Evolutionary conservation across 1,140 invertebrate genomes (phyloP), one percentile per base, ranked within the genome.

Genomic region (Drosophila subobscura): DNA sequence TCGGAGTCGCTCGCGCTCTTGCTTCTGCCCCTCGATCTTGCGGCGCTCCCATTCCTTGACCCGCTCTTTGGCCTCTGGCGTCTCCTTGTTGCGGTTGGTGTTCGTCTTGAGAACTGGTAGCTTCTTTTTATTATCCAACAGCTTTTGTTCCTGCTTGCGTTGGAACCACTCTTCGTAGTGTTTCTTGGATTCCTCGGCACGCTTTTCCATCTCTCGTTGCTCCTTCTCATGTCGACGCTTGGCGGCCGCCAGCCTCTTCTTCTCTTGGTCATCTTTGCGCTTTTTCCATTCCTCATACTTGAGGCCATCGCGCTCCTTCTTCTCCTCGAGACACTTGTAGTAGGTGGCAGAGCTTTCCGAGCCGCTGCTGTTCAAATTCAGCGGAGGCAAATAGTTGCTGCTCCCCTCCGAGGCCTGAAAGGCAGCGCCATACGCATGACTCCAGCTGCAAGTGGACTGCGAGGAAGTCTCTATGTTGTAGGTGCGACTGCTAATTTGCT

Each of bases 401-500:
- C 41, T 57, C 10, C 72, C 68, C 45, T 75, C 77, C 0, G 77
- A 47, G 0, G 29, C 49, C 44, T 85, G 44, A 7, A 84, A 22
- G 5, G 72, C 76, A 0, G 49, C 60, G n/a, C 63, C 59, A 16
- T 85, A 84, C 80, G 79, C 79, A 3, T 70, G 74, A 0, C 64
- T 59, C 81, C 81, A 86, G 49, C 83, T 86, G 37, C 77, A 81
- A 2, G 64, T 66, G 23, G 81, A 85, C 2, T 58, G 45, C n/a
- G 81, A 86, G 7, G 73, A 70, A 45, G 45, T 42, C 12, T 77
- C 68, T 2, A 77, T 0, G 4, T 74, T 51, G 22, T 64, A 88
- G 1, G 81, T 85, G 37, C 81, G 81, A 42, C 23, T 85, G n/a
- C 72, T 77, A 6, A 77, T 3, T 22, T 77, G 72, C 0, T 33